phyloP scores from a whole-genome alignment of 2,888 invertebrate genomes.

The Phalera bucephala region DNA sequence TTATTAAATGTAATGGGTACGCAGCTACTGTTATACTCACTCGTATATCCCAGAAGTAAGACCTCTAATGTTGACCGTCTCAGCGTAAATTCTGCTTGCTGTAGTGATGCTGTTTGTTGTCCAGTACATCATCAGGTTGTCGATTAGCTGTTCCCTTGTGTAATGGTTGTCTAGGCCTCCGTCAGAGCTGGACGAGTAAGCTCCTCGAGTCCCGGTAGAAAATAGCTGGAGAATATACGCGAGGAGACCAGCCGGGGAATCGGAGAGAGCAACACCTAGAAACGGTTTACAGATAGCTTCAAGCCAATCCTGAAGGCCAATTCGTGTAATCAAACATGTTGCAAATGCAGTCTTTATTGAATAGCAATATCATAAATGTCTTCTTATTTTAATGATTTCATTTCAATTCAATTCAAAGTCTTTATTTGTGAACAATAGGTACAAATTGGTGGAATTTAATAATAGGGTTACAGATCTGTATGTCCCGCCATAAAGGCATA shows the following conservation, averaged over 20 bases:
- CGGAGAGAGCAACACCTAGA: slow-evolving; percentile 19
- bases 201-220: slow-evolving; percentile 1
- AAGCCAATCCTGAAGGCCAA: too few relatives aligned
- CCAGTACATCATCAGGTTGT: slow-evolving; percentile 27
- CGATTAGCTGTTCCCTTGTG: slow-evolving; percentile 14
- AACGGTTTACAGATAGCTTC: neutral
- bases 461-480: too few relatives aligned
- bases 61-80: slow-evolving; percentile 11
- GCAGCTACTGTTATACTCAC: too few relatives aligned
- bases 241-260: slow-evolving; percentile 16
- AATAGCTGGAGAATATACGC: slow-evolving; percentile 17
- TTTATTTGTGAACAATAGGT: too few relatives aligned
- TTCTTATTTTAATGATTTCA: too few relatives aligned
- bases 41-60: neutral
- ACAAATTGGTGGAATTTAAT: too few relatives aligned
- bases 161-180: slow-evolving; percentile 11
- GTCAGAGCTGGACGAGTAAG: slow-evolving; percentile 5
- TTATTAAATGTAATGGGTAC: too few relatives aligned
- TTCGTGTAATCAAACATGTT: too few relatives aligned
- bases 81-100: slow-evolving; percentile 17
- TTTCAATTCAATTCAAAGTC: too few relatives aligned
- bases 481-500: too few relatives aligned
- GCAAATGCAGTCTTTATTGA: too few relatives aligned
- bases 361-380: too few relatives aligned
- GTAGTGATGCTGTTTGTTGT: slow-evolving; percentile 11